phyloP scores from a whole-genome alignment of 2,797 vertebrate species.

The Peromyscus eremicus region DNA sequence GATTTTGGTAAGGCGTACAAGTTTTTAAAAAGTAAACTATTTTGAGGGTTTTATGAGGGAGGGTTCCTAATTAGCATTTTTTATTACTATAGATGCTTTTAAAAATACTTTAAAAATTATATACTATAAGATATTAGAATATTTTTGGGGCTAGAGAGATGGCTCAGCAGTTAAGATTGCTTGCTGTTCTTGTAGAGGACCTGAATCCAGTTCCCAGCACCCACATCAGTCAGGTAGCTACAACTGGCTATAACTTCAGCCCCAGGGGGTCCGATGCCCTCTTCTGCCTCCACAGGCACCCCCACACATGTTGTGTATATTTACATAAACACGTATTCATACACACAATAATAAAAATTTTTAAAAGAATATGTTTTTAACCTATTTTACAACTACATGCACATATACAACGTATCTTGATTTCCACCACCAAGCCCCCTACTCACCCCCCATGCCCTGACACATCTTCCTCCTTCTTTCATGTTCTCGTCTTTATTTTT shows the following conservation, averaged over 20 bases:
- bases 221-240: neutral
- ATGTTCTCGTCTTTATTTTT: neutral
- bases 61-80: neutral
- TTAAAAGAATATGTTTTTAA: neutral
- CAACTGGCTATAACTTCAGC: neutral
- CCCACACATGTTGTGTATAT: neutral
- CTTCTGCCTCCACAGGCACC: neutral
- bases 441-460: fast-evolving
- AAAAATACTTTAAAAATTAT: neutral
- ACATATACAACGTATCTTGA: neutral
- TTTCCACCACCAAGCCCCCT: neutral
- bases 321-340: neutral
- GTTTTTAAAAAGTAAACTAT: neutral
- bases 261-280: too few species aligned
- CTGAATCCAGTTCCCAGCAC: neutral
- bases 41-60: neutral
- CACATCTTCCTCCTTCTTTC: neutral
- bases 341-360: neutral
- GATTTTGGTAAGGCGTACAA: slow-evolving; percentile 36
- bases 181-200: neutral
- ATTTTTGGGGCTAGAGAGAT: neutral
- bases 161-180: neutral
- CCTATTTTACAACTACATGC: neutral
- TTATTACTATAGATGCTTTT: neutral
- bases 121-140: neutral